Evolutionary conservation across 2,888 invertebrate species (phyloP).

Genomic region (Seira sanloemensis): DNA sequence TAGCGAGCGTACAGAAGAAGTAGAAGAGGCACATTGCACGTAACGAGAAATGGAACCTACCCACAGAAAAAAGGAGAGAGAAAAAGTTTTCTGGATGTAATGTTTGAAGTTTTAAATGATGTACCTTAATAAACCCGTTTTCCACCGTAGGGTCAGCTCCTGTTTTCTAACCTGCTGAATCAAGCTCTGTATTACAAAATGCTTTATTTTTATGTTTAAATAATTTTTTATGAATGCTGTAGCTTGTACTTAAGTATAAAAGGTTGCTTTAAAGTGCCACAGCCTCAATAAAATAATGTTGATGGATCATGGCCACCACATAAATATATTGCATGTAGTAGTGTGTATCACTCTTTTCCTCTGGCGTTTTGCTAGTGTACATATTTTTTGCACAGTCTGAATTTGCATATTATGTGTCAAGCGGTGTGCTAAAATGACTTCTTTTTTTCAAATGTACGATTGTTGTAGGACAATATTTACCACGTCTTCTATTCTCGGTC

Average conservation of each 20-base stretch:
- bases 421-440: conserved; percentile 42
- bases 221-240: conserved; percentile 18
- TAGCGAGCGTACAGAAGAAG: neutral
- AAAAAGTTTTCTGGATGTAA: conserved; percentile 18
- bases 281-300: conserved; percentile 37
- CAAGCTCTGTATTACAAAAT: neutral
- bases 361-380: neutral
- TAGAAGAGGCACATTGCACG: neutral
- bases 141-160: neutral
- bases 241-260: neutral
- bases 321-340: neutral
- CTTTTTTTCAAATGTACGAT: conserved; percentile 5
- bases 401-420: conserved; percentile 54
- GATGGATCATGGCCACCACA: conserved; percentile 42
- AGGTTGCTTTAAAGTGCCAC: conserved; percentile 7
- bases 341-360: neutral
- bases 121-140: conserved; percentile 19
- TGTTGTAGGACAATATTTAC: conserved; percentile 3
- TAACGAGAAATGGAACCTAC: conserved; percentile 2
- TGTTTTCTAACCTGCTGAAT: neutral
- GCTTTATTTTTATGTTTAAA: conserved; percentile 16
- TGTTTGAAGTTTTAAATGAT: neutral
- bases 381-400: neutral
- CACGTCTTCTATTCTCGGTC: neutral
- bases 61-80: no score